Conservation (phyloP, 2,888 invertebrate species). For the Andrena chrysosceles region DNA sequence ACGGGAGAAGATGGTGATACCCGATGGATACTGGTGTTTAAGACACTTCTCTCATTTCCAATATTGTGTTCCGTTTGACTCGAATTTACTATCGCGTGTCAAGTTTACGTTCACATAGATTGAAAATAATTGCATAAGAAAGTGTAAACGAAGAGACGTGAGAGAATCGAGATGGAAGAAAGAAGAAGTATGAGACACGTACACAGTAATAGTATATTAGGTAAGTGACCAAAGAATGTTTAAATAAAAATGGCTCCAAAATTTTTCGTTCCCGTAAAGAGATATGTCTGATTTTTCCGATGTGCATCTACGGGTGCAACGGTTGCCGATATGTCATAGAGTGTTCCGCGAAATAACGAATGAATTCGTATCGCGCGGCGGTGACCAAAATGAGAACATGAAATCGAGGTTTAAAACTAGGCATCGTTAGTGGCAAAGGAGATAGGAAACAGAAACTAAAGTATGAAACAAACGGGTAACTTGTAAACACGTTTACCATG, state of each 20-base stretch:
- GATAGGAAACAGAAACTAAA: not conserved
- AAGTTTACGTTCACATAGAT: not conserved
- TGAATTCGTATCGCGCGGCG: not conserved
- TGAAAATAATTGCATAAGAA: not conserved
- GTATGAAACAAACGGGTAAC: not conserved
- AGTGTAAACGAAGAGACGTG: not conserved
- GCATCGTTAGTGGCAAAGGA: constrained; percentile 13
- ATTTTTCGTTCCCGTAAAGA: too few relatives aligned
- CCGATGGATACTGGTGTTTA: not conserved
- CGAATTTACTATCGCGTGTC: too few relatives aligned
- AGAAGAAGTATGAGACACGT: not conserved
- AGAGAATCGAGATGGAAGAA: not conserved
- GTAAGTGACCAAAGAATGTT: not conserved
- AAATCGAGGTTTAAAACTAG: not conserved
- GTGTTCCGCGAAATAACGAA: not conserved
- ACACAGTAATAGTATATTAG: not conserved
- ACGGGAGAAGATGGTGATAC: not conserved
- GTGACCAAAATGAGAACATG: not conserved
- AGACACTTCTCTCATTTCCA: too few relatives aligned
- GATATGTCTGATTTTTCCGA: not conserved
- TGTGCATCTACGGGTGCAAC: constrained; percentile 1
- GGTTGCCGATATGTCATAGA: not conserved
- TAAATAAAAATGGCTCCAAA: too few relatives aligned
- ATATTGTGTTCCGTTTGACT: too few relatives aligned
- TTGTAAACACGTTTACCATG: not conserved